Percentiles rank a stretch among this genome's conserved stretches.
Conservation (phyloP, 2,113 vertebrate genomes). For the Sterrhoptilus dennistouni region DNA sequence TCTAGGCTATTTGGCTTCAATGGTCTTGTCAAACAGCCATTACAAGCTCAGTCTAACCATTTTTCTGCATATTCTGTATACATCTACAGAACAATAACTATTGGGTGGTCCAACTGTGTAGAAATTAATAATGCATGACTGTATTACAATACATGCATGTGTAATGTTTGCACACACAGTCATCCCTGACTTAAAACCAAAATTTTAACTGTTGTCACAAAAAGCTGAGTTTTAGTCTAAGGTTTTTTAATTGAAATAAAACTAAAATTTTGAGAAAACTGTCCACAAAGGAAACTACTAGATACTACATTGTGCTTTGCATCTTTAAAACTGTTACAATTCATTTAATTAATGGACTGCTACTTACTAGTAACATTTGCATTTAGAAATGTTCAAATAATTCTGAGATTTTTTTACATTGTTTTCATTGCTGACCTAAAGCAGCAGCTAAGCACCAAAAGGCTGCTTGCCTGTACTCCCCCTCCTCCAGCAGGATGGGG, state of each 20-base stretch:
- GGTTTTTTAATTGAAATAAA: neutral
- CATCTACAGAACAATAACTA: neutral
- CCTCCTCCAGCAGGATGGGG: neutral
- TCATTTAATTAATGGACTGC: neutral
- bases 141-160: neutral
- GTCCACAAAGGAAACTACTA: neutral
- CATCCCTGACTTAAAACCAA: neutral
- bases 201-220: neutral
- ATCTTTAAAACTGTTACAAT: neutral
- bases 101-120: fast-evolving
- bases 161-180: neutral
- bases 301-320: neutral
- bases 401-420: neutral
- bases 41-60: neutral
- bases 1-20: neutral
- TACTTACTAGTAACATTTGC: neutral
- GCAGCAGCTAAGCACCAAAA: neutral
- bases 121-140: neutral
- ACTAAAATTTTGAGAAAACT: neutral
- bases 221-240: neutral
- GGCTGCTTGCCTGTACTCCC: fast-evolving
- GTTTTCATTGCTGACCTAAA: neutral
- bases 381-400: neutral
- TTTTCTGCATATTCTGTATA: neutral
- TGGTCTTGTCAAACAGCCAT: neutral